Conservation (phyloP, 2,888 invertebrate genomes). For the Euplexia lucipara region DNA sequence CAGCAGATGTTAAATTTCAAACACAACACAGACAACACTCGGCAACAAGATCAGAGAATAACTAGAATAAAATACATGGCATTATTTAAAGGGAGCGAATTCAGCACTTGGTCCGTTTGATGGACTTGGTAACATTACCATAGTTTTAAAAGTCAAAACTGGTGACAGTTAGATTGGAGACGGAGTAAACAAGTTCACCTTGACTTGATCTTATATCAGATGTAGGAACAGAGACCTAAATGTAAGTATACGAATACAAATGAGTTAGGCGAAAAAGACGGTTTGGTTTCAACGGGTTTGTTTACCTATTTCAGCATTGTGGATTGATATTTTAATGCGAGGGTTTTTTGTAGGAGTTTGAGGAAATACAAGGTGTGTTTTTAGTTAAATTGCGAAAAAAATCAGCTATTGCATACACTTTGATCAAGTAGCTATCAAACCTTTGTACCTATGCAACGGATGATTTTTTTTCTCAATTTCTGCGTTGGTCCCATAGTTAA, state of each 20-base stretch:
- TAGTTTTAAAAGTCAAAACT: conserved; percentile 81
- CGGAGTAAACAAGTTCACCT: conserved; percentile 85
- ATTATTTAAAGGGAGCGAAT: conserved; percentile 56
- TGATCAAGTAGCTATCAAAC: no score
- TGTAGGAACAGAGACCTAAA: conserved; percentile 70
- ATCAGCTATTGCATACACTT: no score
- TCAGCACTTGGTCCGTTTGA: conserved; percentile 56
- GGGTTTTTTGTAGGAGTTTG: no score
- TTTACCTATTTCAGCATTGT: conserved; percentile 46
- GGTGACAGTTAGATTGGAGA: conserved; percentile 70
- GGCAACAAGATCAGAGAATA: conserved; percentile 38
- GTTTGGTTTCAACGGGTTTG: conserved; percentile 57
- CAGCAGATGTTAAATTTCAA: conserved; percentile 24
- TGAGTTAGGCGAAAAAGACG: conserved; percentile 66
- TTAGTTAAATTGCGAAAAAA: no score
- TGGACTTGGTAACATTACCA: conserved; percentile 75
- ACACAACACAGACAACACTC: conserved; percentile 29
- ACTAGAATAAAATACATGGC: conserved; percentile 60
- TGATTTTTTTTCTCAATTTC: no score
- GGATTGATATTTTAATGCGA: no score
- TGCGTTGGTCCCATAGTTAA: no score
- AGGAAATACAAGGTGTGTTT: no score
- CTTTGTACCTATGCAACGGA: no score
- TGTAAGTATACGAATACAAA: conserved; percentile 73
- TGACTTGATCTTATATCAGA: conserved; percentile 68